phyloP scores from a whole-genome alignment of 2,888 invertebrate genomes.

The Physocephala rufipes region DNA sequence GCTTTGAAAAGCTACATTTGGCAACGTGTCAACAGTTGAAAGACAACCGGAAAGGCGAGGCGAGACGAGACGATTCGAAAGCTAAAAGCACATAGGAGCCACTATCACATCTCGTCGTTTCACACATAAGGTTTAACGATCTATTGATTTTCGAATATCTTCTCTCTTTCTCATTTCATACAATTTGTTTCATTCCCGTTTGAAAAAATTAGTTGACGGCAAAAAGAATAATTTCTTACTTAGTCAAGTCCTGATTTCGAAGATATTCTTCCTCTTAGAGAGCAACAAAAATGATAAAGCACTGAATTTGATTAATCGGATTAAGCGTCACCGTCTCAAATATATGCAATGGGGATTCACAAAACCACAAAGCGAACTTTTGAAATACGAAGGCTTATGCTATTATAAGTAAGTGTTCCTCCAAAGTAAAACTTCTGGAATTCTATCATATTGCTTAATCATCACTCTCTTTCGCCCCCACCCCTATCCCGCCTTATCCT shows the following conservation, averaged over 20 bases:
- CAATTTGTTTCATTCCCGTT: not conserved
- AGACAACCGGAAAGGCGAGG: no score
- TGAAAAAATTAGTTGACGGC: constrained; percentile 54
- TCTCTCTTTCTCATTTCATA: not conserved
- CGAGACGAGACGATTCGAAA: no score
- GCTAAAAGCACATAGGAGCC: no score
- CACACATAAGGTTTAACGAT: no score
- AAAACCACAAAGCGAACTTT: constrained; percentile 48
- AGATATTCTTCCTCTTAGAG: constrained; percentile 52
- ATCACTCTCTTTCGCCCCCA: no score
- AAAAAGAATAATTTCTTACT: constrained; percentile 51
- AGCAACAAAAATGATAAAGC: constrained; percentile 48
- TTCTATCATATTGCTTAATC: no score
- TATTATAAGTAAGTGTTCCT: constrained; percentile 45
- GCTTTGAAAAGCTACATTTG: no score
- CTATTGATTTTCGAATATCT: not conserved
- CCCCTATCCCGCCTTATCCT: constrained; percentile 42
- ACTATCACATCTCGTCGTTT: no score
- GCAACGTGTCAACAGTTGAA: no score
- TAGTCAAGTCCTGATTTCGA: constrained; percentile 49
- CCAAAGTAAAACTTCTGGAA: not conserved
- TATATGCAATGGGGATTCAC: constrained; percentile 45
- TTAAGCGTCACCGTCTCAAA: constrained; percentile 45
- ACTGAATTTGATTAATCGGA: constrained; percentile 49
- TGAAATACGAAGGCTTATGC: constrained; percentile 49